Evolutionary conservation across 2,888 invertebrate species (phyloP).

Genomic region (Thalpophila matura): DNA sequence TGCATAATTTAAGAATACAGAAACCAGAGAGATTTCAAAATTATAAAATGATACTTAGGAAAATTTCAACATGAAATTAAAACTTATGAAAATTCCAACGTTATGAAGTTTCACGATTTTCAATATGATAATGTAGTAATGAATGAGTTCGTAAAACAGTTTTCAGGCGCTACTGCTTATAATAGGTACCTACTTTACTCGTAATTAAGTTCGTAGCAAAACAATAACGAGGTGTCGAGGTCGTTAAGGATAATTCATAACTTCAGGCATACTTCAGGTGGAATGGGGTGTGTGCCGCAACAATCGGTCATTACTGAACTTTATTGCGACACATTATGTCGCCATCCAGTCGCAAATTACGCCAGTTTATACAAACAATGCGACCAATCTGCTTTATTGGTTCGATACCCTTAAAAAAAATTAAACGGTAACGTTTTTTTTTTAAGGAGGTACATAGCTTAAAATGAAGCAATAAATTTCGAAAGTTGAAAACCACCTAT

Average conservation of each 20-base stretch:
- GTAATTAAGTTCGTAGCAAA: constrained; percentile 44
- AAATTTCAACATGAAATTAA: too few relatives aligned
- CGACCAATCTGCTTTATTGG: constrained; percentile 39
- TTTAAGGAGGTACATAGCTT: too few relatives aligned
- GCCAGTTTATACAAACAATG: constrained; percentile 42
- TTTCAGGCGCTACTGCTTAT: constrained; percentile 14
- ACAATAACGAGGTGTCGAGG: constrained; percentile 41
- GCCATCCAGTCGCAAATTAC: constrained; percentile 40
- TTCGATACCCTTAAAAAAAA: constrained; percentile 28
- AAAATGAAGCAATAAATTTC: background rate
- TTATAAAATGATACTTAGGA: too few relatives aligned
- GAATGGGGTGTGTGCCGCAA: constrained; percentile 20
- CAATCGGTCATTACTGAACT: constrained; percentile 46
- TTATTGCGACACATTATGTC: constrained; percentile 36
- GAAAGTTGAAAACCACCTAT: background rate
- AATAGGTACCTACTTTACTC: constrained; percentile 18
- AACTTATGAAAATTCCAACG: too few relatives aligned
- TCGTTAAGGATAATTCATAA: constrained; percentile 44
- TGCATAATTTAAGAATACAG: too few relatives aligned
- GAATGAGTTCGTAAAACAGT: constrained; percentile 22
- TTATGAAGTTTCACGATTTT: constrained; percentile 17
- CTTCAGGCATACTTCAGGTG: too few relatives aligned
- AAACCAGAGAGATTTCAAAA: too few relatives aligned
- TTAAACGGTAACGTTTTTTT: too few relatives aligned
- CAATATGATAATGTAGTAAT: constrained; percentile 12